Conservation (phyloP, 2,113 vertebrate genomes). For the Emydura subglobosa region DNA sequence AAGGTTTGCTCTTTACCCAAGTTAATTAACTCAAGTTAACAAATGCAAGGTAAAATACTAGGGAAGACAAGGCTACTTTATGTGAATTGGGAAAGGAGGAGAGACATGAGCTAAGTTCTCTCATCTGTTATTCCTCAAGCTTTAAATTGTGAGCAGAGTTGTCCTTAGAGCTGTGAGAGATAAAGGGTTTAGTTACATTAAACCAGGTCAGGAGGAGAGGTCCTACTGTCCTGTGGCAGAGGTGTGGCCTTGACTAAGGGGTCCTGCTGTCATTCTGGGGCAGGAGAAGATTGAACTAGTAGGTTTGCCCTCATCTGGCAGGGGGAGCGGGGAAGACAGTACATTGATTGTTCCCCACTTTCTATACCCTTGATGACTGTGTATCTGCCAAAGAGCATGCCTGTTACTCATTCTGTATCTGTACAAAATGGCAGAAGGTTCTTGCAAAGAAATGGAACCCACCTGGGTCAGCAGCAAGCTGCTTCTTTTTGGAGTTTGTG, state of each 20-base stretch:
- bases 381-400: background rate
- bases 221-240: background rate
- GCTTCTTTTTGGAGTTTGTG: conserved; percentile 86
- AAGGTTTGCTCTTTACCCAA: too few species aligned
- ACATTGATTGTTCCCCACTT: background rate
- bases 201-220: background rate
- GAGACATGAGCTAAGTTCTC: background rate
- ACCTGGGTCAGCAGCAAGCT: conserved; percentile 88
- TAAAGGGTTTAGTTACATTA: background rate
- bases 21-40: background rate
- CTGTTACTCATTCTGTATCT: background rate
- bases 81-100: background rate
- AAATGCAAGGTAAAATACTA: background rate
- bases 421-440: background rate
- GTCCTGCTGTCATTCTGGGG: background rate
- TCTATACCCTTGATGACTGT: background rate
- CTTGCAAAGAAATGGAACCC: background rate
- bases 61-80: background rate
- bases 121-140: background rate
- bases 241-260: background rate
- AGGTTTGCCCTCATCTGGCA: background rate
- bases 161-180: background rate
- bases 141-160: background rate
- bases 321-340: background rate
- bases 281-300: background rate